These are phyloP conservation scores for Tokudaia tokunoshimensis DNA, from an alignment of 2,797 vertebrate genomes.

Conservation along the genomic window DNA sequence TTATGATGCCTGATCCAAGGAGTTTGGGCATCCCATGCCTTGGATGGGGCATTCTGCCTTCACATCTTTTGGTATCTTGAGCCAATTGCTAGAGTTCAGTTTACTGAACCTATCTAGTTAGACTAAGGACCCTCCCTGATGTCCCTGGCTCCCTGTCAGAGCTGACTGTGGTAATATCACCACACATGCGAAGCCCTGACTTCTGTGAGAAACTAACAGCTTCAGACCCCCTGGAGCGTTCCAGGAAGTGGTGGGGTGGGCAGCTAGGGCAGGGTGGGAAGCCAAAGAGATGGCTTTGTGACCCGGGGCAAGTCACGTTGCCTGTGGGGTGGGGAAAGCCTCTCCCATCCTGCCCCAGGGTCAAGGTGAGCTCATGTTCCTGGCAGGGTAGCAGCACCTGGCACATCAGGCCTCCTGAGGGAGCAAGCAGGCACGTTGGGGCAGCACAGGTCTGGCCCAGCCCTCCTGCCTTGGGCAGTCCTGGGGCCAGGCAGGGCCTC, in stretches of 20 bases:
- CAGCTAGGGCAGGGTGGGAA: background rate
- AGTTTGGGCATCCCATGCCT: accelerated
- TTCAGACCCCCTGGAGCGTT: background rate
- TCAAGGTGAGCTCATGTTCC: conserved; percentile 66
- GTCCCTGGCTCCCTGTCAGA: background rate
- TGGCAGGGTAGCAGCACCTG: conserved; percentile 53
- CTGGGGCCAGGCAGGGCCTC: background rate
- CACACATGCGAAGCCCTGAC: accelerated
- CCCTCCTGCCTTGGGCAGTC: background rate
- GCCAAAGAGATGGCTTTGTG: background rate
- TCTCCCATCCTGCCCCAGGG: conserved; percentile 47
- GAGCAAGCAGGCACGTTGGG: conserved; percentile 51
- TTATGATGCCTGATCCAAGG: too few relatives aligned
- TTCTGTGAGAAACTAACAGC: background rate
- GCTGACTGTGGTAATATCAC: background rate
- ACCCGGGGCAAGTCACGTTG: background rate
- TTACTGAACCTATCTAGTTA: background rate
- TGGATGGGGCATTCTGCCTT: background rate
- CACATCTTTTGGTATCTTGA: background rate
- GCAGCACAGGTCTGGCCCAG: background rate
- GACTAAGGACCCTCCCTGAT: background rate
- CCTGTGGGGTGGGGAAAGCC: conserved; percentile 55
- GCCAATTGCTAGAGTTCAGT: background rate
- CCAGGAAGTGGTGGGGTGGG: background rate
- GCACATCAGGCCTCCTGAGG: background rate